Percentiles rank a stretch among this genome's conserved stretches.
Evolutionary conservation across 64 coral and sea anemone species (phyloP).

Genomic region (Orbicella faveolata): DNA sequence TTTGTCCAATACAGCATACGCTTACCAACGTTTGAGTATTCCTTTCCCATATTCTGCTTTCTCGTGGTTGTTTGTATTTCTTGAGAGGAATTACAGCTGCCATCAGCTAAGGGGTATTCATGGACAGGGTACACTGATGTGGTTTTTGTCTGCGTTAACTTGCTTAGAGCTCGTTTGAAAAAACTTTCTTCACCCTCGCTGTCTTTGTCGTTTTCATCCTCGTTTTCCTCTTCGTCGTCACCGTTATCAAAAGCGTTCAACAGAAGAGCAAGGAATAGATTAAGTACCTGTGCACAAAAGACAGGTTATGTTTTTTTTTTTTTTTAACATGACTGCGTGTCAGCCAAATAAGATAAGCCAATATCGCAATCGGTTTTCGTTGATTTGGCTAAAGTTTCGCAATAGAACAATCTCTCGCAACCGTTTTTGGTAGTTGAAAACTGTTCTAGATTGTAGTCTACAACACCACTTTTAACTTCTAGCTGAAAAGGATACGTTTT

Average conservation of each 20-base stretch:
- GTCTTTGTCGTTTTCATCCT: neutral
- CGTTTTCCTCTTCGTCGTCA: slow-evolving; percentile 41
- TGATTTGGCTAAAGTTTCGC: too few relatives aligned
- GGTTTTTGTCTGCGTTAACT: slow-evolving; percentile 35
- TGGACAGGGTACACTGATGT: neutral
- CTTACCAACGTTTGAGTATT: slow-evolving; percentile 5
- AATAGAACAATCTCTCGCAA: too few relatives aligned
- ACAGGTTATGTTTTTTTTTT: neutral
- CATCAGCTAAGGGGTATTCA: neutral
- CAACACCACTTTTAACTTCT: too few relatives aligned
- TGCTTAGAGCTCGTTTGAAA: slow-evolving; percentile 1
- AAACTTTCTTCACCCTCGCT: neutral
- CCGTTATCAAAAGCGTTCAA: slow-evolving; percentile 66
- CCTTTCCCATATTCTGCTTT: neutral
- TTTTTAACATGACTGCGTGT: neutral
- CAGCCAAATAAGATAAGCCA: too few relatives aligned
- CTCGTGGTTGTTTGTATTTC: neutral
- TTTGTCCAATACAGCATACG: neutral
- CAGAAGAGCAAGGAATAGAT: slow-evolving; percentile 59
- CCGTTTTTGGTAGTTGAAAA: too few relatives aligned
- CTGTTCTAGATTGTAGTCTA: too few relatives aligned
- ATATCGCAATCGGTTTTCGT: too few relatives aligned
- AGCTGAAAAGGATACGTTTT: too few relatives aligned
- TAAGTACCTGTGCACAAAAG: slow-evolving; percentile 35
- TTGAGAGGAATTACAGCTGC: slow-evolving; percentile 6